phyloP scores from a whole-genome alignment of 2,113 vertebrate species.

The Machaerirhynchus nigripectus region DNA sequence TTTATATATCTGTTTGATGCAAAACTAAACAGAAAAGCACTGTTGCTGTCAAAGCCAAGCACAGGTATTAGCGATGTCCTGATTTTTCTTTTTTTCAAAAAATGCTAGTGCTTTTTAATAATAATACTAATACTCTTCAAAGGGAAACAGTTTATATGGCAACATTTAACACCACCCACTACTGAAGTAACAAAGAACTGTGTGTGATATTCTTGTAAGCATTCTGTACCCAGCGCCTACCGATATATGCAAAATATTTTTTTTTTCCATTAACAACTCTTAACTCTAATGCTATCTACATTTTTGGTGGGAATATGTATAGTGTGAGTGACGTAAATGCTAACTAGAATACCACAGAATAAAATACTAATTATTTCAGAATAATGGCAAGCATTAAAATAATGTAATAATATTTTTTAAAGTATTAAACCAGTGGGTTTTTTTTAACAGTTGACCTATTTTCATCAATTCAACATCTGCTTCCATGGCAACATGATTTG shows the following conservation, averaged over 20 bases:
- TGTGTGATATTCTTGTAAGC: background rate
- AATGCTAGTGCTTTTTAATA: background rate
- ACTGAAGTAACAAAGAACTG: background rate
- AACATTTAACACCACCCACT: background rate
- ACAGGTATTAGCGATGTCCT: background rate
- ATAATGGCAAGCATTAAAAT: background rate
- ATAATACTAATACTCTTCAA: background rate
- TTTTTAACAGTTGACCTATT: slow-evolving; percentile 45
- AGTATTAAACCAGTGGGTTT: background rate
- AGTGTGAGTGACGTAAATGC: background rate
- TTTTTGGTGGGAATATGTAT: background rate
- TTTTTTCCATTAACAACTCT: background rate
- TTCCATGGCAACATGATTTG: slow-evolving; percentile 50
- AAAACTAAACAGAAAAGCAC: background rate
- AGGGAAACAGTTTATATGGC: background rate
- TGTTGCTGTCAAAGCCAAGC: background rate
- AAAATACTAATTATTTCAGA: background rate
- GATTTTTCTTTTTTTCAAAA: background rate
- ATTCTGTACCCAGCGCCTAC: background rate
- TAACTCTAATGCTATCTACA: background rate
- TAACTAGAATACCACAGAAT: background rate
- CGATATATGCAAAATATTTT: background rate
- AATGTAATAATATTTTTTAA: background rate
- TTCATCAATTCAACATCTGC: slow-evolving; percentile 37
- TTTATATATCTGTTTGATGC: background rate